These are phyloP conservation scores for Pocillopora damicornis DNA, from an alignment of 64 coral and sea anemone species.

Conservation along the genomic window DNA sequence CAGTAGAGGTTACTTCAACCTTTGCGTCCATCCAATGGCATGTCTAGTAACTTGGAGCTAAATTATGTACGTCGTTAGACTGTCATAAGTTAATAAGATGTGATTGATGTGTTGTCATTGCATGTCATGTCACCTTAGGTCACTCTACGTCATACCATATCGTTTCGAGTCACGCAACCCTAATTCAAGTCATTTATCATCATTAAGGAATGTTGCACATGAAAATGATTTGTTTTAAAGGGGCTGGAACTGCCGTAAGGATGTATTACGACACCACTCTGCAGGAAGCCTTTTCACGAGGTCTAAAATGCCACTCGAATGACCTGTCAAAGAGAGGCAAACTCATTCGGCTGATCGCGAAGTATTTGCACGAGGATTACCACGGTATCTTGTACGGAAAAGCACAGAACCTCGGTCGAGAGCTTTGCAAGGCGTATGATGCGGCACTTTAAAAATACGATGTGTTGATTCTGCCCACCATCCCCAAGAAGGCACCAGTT, in stretches of 20 bases:
- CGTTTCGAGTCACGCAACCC: too few species aligned
- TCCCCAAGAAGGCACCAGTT: constrained; percentile 50
- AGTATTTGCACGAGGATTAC: constrained; percentile 51
- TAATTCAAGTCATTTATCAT: too few species aligned
- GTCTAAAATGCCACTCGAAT: constrained; percentile 62
- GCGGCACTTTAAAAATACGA: constrained; percentile 49
- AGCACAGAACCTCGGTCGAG: constrained; percentile 52
- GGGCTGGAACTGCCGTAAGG: constrained; percentile 31
- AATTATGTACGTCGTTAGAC: too few species aligned
- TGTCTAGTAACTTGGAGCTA: too few species aligned
- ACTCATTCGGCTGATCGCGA: constrained; percentile 22
- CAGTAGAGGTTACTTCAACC: too few species aligned
- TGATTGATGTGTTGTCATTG: too few species aligned
- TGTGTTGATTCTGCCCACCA: constrained; percentile 55
- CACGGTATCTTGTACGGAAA: constrained; percentile 57
- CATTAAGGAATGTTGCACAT: too few species aligned
- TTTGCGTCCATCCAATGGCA: too few species aligned
- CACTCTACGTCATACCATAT: too few species aligned
- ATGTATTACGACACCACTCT: constrained; percentile 70
- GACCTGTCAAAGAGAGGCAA: constrained; percentile 30
- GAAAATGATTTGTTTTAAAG: neutral
- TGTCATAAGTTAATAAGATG: too few species aligned
- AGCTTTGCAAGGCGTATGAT: constrained; percentile 47
- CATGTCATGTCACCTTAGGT: too few species aligned
- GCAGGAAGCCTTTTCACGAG: constrained; percentile 58